Percentiles rank a stretch among this genome's conserved stretches.
Evolutionary conservation across 2,888 invertebrate genomes (phyloP).

Genomic region (Cheilosia impressa): DNA sequence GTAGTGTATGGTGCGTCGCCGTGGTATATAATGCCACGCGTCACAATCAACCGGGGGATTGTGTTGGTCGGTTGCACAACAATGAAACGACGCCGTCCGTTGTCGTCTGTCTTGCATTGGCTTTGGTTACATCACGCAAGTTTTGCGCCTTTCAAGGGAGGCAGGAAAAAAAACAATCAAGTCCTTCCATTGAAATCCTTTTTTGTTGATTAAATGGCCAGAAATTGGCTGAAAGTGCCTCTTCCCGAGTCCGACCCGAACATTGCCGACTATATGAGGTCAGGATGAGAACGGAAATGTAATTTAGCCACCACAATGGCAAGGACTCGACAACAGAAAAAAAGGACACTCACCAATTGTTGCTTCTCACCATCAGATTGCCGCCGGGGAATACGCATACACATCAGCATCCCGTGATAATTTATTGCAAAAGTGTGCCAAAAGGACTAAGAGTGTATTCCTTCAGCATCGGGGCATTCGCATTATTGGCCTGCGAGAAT

Average conservation of each 20-base stretch:
- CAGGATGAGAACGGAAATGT: slow-evolving; percentile 43
- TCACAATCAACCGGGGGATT: slow-evolving; percentile 43
- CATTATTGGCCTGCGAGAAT: slow-evolving; percentile 33
- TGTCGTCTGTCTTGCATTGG: slow-evolving; percentile 50
- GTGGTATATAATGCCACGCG: slow-evolving; percentile 62
- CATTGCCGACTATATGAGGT: slow-evolving; percentile 4
- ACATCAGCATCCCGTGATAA: slow-evolving; percentile 39
- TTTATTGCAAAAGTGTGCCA: slow-evolving; percentile 71
- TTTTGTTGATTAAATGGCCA: slow-evolving; percentile 71
- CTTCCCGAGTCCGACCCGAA: slow-evolving; percentile 1
- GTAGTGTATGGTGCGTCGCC: slow-evolving; percentile 16
- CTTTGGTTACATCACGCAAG: slow-evolving; percentile 22
- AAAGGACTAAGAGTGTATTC: slow-evolving; percentile 3
- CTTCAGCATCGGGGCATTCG: slow-evolving; percentile 20
- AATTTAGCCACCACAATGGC: slow-evolving; percentile 54
- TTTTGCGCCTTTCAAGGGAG: slow-evolving; percentile 14
- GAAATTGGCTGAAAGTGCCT: slow-evolving; percentile 69
- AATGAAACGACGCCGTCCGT: slow-evolving; percentile 47
- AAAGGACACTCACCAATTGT: slow-evolving; percentile 64
- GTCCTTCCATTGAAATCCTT: slow-evolving; percentile 24
- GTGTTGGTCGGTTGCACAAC: slow-evolving; percentile 16
- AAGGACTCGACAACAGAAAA: background rate
- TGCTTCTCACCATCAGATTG: slow-evolving; percentile 52
- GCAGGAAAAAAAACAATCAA: slow-evolving; percentile 5
- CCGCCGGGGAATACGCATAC: slow-evolving; percentile 7